Evolutionary conservation across 1,140 invertebrate genomes (phyloP), one percentile per base, ranked within the genome.

Genomic region (Microplitis demolitor): DNA sequence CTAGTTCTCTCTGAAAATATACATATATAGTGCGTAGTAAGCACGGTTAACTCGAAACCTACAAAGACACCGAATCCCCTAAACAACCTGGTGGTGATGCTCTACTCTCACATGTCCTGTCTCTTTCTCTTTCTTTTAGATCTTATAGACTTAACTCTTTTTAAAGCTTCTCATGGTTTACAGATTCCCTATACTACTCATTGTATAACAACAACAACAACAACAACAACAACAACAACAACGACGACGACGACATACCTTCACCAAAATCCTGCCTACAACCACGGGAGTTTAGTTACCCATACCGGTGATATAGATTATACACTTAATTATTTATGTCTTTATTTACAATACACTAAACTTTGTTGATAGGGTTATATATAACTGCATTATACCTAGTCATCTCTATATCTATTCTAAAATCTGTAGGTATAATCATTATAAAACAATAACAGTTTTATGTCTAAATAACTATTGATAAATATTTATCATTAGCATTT

Each of bases 31-130:
- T 39, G 9, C 9, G 3, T 64, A 60, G 37, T 62, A 51, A 11
- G 60, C 45, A n/a, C 34, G 50, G 61, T 33, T 53, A 53, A 64
- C 60, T 64, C 62, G 61, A 71, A 63, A 64, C 61, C 61, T 50
- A 66, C 63, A 66, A 31, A 37, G 33, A 66, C 63, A 51, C 63
- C 61, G 61, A 63, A 63, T 63, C 61, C 31, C 61, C 61, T 63
- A 63, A 63, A 63, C 61, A 24, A 24, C 24, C 24, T 24, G 2
- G 2, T n/a, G n/a, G n/a, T n/a, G n/a, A n/a, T n/a, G n/a, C n/a
- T n/a, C n/a, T n/a, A n/a, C n/a, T n/a, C n/a, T 1, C 24, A 24
- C 24, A 24, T 24, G 1, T 24, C 61, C 35, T 63, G 31, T 63
- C 34, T 35, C 35, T 33, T 63, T 35, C 34, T 35, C 61, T 35